A percentile compares a stretch with the other conserved stretches of the same genome.
Conservation (phyloP, 1,140 invertebrate species). For the Aphelenchoides avenae region DNA sequence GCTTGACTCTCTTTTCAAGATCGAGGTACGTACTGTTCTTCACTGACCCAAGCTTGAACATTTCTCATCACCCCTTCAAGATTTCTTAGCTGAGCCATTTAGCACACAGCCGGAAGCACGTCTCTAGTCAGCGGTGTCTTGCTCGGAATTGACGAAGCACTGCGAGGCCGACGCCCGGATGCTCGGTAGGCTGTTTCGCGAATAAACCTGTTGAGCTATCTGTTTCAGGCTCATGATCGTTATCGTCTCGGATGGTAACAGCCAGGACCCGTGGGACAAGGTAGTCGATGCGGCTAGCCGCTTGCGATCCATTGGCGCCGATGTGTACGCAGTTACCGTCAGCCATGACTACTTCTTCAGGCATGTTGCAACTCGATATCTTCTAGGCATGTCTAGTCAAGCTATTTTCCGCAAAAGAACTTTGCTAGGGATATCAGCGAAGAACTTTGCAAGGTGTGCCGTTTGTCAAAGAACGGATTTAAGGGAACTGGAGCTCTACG, state of each 20-base stretch:
- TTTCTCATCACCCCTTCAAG: too few species aligned
- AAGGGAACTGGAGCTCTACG: conserved; percentile 50
- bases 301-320: conserved; percentile 26
- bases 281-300: conserved; percentile 33
- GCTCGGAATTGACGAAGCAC: conserved; percentile 40
- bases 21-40: too few species aligned
- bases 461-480: conserved; percentile 16
- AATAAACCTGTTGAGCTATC: too few species aligned
- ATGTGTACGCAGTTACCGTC: conserved; percentile 46
- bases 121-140: conserved; percentile 43
- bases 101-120: conserved; percentile 51
- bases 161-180: conserved; percentile 16
- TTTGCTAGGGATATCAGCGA: background rate
- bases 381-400: background rate
- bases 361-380: conserved; percentile 24
- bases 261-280: conserved; percentile 44
- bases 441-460: conserved; percentile 9
- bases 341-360: conserved; percentile 44
- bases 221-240: conserved; percentile 46
- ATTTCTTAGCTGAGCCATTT: conserved; percentile 4
- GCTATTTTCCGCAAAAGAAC: too few species aligned
- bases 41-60: too few species aligned
- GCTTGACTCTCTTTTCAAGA: conserved; percentile 35
- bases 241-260: conserved; percentile 44
- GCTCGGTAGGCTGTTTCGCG: too few species aligned